Base-by-base conservation (phyloP, 2,113 vertebrate species). In the Ctenodactylus gundi region DNA sequence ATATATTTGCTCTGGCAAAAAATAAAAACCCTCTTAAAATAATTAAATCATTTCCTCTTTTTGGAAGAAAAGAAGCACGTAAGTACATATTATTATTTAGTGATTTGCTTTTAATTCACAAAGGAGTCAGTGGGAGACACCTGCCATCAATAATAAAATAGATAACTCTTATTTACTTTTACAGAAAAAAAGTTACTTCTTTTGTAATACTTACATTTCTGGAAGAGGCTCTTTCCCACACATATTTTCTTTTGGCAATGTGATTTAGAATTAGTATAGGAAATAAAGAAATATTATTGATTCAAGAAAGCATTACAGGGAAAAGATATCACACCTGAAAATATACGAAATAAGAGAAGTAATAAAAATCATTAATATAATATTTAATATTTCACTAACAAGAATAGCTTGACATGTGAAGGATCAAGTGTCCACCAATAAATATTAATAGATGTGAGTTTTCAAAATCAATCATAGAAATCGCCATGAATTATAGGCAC, bases 21-120 rank as follows among this genome's bases (percentile, higher is more conserved):
- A 62, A 83, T n/a, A n/a, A n/a, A n/a, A n/a, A n/a, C n/a, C n/a
- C n/a, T n/a, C n/a, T n/a, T 21, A 90, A 73, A 91, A 21, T 80
- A 95, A 85, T 67, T 55, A 95, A 86, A 60, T 80, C 12, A 51
- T 93, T 96, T 92, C 70, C 65, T 25, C 21, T 21, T 95, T 29
- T 75, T 36, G 64, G 36, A 92, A 93, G 17, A 65, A 96, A 90
- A 14, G 36, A 11, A 27, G 29, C 58, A 88, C 39, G 15, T n/a
- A 92, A 97, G 95, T 93, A 85, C 15, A 94, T 81, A 72, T 90
- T 90, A 90, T 65, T 62, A 75, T n/a, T 65, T 87, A 94, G 36
- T 58, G 31, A 89, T 76, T 94, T 95, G 51, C 51, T 92, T 94
- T 87, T 89, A 92, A 89, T 70, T 89, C 49, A 73, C 53, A 88